phyloP scores from a whole-genome alignment of 2,888 invertebrate genomes.

The Ethmia dodecea region DNA sequence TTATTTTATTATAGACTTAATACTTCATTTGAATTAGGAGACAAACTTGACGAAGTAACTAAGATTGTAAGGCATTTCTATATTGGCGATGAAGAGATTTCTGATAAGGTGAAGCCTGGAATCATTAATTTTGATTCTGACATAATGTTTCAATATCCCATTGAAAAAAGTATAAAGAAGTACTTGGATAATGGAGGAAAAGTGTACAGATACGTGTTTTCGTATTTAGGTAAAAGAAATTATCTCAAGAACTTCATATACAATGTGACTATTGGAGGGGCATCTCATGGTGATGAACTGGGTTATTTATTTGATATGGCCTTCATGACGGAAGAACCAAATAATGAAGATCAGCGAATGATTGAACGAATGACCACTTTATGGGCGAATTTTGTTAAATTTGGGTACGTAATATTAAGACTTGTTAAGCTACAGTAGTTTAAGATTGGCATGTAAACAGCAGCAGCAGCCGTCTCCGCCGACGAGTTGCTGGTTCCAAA shows the following conservation, averaged over 20 bases:
- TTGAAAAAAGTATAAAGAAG: constrained; percentile 24
- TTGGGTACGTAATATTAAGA: constrained; percentile 29
- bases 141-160: constrained; percentile 24
- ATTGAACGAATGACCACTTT: constrained; percentile 47
- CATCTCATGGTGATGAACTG: constrained; percentile 34
- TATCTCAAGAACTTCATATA: constrained; percentile 15
- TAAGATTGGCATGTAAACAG: too few relatives aligned
- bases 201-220: constrained; percentile 34
- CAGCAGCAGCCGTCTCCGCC: too few relatives aligned
- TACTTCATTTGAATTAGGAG: constrained; percentile 16
- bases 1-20: constrained; percentile 18
- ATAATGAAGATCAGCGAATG: constrained; percentile 32
- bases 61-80: constrained; percentile 26
- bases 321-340: constrained; percentile 1
- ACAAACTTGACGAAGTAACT: constrained; percentile 13
- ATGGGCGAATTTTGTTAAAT: constrained; percentile 60
- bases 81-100: constrained; percentile 25
- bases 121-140: constrained; percentile 30
- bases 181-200: constrained; percentile 22
- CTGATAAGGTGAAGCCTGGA: constrained; percentile 7
- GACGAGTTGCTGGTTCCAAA: background rate
- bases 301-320: constrained; percentile 35
- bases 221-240: constrained; percentile 33
- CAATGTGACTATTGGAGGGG: constrained; percentile 24
- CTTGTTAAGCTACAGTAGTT: too few relatives aligned